A percentile compares a stretch with the other conserved stretches of the same genome.
phyloP scores from a whole-genome alignment of 1,140 invertebrate genomes.

The Heliconius congener region DNA sequence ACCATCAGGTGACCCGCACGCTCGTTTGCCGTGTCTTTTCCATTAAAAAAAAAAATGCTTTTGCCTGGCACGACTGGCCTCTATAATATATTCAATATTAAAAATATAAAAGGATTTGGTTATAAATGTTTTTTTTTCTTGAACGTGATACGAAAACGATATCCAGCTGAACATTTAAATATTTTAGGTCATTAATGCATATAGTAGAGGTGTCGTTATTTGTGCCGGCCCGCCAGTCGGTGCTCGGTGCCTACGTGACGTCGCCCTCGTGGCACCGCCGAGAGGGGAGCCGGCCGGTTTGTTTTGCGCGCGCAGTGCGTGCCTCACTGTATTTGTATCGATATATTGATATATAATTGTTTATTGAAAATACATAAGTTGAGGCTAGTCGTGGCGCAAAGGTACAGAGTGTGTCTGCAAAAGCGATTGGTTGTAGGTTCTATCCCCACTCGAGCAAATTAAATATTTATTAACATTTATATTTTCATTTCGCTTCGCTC shows the following conservation, averaged over 20 bases:
- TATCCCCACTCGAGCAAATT: too few relatives aligned
- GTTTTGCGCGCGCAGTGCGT: conserved; percentile 63
- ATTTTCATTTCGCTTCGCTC: too few relatives aligned
- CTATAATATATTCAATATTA: too few relatives aligned
- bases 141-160: neutral
- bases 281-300: conserved; percentile 59
- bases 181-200: conserved; percentile 33
- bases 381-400: too few relatives aligned
- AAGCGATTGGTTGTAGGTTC: too few relatives aligned
- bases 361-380: neutral
- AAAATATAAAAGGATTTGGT: neutral
- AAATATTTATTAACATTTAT: too few relatives aligned
- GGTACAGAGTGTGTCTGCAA: too few relatives aligned
- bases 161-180: neutral
- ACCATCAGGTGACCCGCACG: too few relatives aligned
- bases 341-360: conserved; percentile 31
- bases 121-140: neutral
- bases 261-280: conserved; percentile 62
- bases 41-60: too few relatives aligned
- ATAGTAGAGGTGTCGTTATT: conserved; percentile 4
- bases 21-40: too few relatives aligned
- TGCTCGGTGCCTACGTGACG: conserved; percentile 72
- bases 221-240: conserved; percentile 11
- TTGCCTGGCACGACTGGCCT: too few relatives aligned
- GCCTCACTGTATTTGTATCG: conserved; percentile 41